Evolutionary conservation across 2,888 invertebrate species (phyloP).

Genomic region (Esperia sulphurella): DNA sequence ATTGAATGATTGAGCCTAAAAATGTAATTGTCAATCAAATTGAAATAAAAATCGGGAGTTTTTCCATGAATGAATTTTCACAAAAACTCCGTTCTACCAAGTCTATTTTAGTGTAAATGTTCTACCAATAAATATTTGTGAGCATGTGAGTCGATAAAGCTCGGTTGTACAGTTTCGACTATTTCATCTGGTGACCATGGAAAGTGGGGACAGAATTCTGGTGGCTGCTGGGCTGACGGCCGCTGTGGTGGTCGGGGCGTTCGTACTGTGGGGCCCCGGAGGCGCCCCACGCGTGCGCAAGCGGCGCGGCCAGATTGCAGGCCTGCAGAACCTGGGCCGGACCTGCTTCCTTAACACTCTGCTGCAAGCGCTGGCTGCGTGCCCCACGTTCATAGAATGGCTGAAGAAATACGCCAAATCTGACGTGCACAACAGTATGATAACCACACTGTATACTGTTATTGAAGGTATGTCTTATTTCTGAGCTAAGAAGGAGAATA

Average conservation of each 20-base stretch:
- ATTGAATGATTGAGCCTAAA: too few relatives aligned
- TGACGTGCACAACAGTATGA: constrained; percentile 84
- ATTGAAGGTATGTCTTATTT: constrained; percentile 82
- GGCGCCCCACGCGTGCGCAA: constrained; percentile 81
- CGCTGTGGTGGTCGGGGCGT: constrained; percentile 89
- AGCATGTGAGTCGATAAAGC: neutral
- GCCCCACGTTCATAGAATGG: constrained; percentile 92
- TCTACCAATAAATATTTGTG: neutral
- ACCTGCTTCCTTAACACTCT: constrained; percentile 96
- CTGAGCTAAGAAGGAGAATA: neutral
- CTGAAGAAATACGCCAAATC: constrained; percentile 82
- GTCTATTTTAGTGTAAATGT: too few relatives aligned
- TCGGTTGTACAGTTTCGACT: neutral
- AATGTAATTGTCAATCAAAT: too few relatives aligned
- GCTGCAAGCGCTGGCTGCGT: constrained; percentile 93
- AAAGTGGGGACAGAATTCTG: constrained; percentile 86
- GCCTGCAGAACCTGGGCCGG: constrained; percentile 93
- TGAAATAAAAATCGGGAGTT: too few relatives aligned
- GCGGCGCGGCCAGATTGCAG: constrained; percentile 87
- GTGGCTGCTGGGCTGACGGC: constrained; percentile 89
- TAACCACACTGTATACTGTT: constrained; percentile 85
- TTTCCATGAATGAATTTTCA: too few relatives aligned
- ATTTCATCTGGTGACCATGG: constrained; percentile 66
- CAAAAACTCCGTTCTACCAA: too few relatives aligned
- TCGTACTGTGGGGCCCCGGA: constrained; percentile 90